Base-by-base conservation (phyloP, 2,797 vertebrate genomes). In the Phaenicophaeus curvirostris region DNA sequence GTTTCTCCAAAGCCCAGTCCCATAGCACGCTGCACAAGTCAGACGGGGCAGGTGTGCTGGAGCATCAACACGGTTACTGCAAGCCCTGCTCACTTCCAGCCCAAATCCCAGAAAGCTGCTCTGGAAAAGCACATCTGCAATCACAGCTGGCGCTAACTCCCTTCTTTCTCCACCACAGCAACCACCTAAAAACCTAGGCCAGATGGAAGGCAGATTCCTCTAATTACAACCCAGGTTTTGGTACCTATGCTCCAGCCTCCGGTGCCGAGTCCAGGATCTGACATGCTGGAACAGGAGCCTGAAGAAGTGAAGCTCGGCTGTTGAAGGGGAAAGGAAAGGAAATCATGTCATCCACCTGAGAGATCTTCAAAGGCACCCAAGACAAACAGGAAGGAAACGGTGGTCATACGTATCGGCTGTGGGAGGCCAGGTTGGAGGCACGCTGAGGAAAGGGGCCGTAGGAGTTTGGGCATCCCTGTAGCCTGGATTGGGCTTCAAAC, bases 261-360 rank as follows among this genome's bases (percentile, higher is more conserved):
- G 0, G 97, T 96, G 82, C 97, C 98, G 92, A 98, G 95, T 30
- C 98, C 98, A 50, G 99, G 99, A 96, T 99, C 99, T 0, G 99
- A 99, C 95, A 98, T 98, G 95, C 99, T 99, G 95, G 99, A 99
- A 95, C 98, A 99, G 81, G 99, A 99, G 30, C 99, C 99, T 1
- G 99, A 99, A 61, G 99, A 99, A 2, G 98, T 99, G 95, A 98
- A 99, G 97, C 99, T 99, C 87, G 99, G 98, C 99, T 99, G 96
- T 94, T 78, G 71, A 55, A 55, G 3, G n/a, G 65, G 24, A 93
- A 82, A 95, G 33, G 65, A 96, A n/a, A 90, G 81, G 75, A 84
- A 82, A 87, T 79, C 3, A 46, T 2, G 33, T 92, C 17, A 87
- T 8, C 18, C 35, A 18, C 2, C 0, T 27, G 24, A 41, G 80